Evolutionary conservation across 2,888 invertebrate genomes (phyloP), one percentile per base, ranked within the genome.

Genomic region (Lasioglossum zephyrum): DNA sequence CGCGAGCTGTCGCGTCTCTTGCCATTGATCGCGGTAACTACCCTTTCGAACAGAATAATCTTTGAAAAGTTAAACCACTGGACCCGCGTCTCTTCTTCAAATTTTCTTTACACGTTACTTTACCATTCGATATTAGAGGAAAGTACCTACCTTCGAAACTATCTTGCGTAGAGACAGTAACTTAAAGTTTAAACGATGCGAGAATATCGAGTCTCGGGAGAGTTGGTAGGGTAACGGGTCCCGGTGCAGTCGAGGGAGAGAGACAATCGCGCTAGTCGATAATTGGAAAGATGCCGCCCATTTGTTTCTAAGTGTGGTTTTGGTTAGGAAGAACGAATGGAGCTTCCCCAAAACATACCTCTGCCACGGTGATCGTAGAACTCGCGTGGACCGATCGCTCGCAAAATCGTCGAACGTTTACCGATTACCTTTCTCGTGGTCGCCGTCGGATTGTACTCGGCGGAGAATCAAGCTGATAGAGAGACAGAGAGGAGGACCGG

Each of bases 311-410:
- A 90, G 87, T 91, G 92, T 93, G 90, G 92, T 94, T 94, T 94
- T 94, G 93, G 93, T 90, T 93, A 93, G 94, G 93, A 94, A 93
- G 93, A 94, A 93, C 92, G 92, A 93, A 94, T 92, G 91, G 92
- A 94, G 92, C 94, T 94, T 94, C 94, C 94, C 94, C 94, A 94
- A 94, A 94, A 94, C 94, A 94, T 94, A 94, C 94, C 94, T 94
- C 94, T 92, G 89, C 92, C 93, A 93, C 90, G 93, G 92, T 90
- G 89, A 92, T 90, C 89, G 87, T 86, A 85, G 89, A 92, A 87
- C 75, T 90, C 89, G 91, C 90, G 91, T 91, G 91, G 91, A 93
- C 89, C 89, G 76, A 86, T 60, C 41, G 36, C 69, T 44, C 66
- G 13, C 2, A 0, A 31, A 31, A 36, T 18, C 16, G 63, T 18